Evolutionary conservation across 2,888 invertebrate genomes (phyloP), one percentile per base, ranked within the genome.

Genomic region (Pherbina coryleti): DNA sequence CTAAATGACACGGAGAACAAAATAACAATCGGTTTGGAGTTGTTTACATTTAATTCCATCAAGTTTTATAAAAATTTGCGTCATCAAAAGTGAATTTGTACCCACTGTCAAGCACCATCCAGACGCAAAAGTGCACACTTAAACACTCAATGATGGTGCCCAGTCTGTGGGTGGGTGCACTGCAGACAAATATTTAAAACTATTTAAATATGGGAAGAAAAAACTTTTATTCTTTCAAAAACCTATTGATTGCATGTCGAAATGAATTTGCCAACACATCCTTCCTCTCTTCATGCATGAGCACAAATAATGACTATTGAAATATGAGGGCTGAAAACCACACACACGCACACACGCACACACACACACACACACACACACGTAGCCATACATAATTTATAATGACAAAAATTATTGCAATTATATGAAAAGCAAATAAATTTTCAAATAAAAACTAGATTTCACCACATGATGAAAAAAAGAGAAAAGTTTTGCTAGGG

Each of bases 231-330:
- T 64, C 3, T 62, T 25, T 62, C 0, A 8, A n/a, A 34, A 34
- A 34, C 31, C 37, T n/a, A 28, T 55, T 22, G 28, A 49, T 64
- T 60, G 60, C 64, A 49, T 74, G 74, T 51, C 64, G 34, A 64
- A 51, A 64, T 25, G 64, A 53, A 34, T 53, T 64, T n/a, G 64
- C 74, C 72, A 72, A 74, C 74, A 74, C 44, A 72, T 44, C 44
- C 44, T 44, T 8, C 44, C 14, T 8, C 11, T 44, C 11, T 11
- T 44, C 44, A 11, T 44, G 44, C 14, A 44, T 44, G 44, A 44
- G 5, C 3, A 60, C 60, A 72, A 72, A 72, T 51, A 55, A 57
- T 55, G 55, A 34, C 31, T 55, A 28, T 28, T 55, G 71, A 49
- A 60, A 14, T 60, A 28, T 28, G 28, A 25, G 25, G 44, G 14